phyloP scores from a whole-genome alignment of 2,797 vertebrate genomes.

The Cuniculus paca region DNA sequence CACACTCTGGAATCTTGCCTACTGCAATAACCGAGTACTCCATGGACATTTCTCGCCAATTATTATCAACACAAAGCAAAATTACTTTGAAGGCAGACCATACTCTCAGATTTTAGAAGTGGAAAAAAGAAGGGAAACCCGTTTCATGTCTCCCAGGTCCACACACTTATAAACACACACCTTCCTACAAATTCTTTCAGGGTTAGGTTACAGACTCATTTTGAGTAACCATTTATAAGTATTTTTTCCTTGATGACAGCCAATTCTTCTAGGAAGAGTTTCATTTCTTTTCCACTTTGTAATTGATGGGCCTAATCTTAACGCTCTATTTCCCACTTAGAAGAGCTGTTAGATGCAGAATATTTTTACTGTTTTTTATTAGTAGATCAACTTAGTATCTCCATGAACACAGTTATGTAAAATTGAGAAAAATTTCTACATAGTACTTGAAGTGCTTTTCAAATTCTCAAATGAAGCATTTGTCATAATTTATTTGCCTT shows the following conservation, averaged over 20 bases:
- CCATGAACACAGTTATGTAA: neutral
- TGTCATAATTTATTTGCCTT: neutral
- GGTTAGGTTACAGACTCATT: neutral
- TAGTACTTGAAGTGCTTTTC: neutral
- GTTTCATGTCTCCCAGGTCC: neutral
- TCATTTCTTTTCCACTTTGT: constrained; percentile 40
- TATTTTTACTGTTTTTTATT: constrained; percentile 20
- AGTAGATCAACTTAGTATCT: neutral
- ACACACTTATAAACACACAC: neutral
- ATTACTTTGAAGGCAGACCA: neutral
- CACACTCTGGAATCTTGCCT: neutral
- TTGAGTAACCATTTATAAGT: neutral
- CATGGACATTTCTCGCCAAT: neutral
- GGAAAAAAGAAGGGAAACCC: neutral
- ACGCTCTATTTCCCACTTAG: neutral
- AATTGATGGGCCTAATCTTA: constrained; percentile 17
- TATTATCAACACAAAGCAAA: neutral
- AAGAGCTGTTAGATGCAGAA: neutral
- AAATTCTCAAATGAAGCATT: neutral
- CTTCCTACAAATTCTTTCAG: neutral
- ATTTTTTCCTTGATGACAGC: neutral
- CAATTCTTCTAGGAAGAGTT: neutral
- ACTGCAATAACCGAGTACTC: neutral
- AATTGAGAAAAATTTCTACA: neutral
- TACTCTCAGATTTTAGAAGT: neutral